Evolutionary conservation across 2,113 vertebrate genomes (phyloP).

Genomic region (Vanacampus margaritifer): DNA sequence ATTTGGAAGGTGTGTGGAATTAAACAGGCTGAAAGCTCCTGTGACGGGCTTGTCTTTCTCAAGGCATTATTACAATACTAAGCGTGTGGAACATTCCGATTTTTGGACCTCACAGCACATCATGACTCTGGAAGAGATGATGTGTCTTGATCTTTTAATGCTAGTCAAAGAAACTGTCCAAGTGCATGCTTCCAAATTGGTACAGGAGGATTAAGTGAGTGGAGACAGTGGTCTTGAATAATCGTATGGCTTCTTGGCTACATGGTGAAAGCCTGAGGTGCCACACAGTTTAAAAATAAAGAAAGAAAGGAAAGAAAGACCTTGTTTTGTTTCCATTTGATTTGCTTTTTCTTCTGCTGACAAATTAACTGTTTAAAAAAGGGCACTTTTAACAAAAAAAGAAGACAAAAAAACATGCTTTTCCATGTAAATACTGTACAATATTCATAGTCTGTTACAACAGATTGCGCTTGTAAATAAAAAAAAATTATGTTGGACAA

Average conservation of each 20-base stretch:
- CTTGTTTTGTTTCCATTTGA: neutral
- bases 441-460: too few relatives aligned
- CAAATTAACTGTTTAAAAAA: too few relatives aligned
- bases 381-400: too few relatives aligned
- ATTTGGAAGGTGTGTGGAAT: slow-evolving; percentile 36
- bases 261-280: neutral
- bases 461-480: too few relatives aligned
- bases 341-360: neutral
- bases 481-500: too few relatives aligned
- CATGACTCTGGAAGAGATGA: neutral
- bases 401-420: too few relatives aligned
- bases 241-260: neutral
- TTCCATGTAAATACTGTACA: too few relatives aligned
- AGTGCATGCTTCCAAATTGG: neutral
- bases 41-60: slow-evolving; percentile 5
- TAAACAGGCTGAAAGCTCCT: slow-evolving; percentile 21
- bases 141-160: neutral
- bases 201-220: neutral
- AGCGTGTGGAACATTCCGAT: neutral
- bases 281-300: neutral
- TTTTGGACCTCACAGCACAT: neutral
- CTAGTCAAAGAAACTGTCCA: neutral
- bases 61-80: too few relatives aligned
- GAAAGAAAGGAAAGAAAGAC: too few relatives aligned
- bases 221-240: neutral